Percentiles rank a stretch among this genome's conserved stretches.
These are phyloP conservation scores for Henricia sp. DNA, from an alignment of 53 echinoderm and acorn worm species.

Conservation along the genomic window DNA sequence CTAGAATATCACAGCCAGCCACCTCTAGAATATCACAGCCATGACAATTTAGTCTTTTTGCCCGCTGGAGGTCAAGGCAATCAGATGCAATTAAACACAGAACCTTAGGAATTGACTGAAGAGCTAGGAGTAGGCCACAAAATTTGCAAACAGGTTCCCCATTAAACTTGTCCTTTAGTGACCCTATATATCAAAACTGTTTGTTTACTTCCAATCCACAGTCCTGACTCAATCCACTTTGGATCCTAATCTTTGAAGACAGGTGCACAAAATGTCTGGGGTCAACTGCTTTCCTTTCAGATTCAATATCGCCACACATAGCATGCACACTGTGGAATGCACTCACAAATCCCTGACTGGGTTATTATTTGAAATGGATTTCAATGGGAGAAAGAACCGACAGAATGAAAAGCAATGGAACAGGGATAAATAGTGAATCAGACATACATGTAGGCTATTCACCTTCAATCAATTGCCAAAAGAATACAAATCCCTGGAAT, in stretches of 20 bases:
- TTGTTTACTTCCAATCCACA: constrained; percentile 31
- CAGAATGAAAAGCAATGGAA: too few species aligned
- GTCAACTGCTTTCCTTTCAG: constrained; percentile 24
- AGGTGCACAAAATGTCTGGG: constrained; percentile 41
- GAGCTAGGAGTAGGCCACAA: neutral
- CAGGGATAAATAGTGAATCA: too few species aligned
- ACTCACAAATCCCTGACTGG: too few species aligned
- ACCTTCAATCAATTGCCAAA: too few species aligned
- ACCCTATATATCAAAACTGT: neutral
- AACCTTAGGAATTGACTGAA: neutral
- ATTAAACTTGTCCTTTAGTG: constrained; percentile 21
- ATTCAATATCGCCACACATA: constrained; percentile 26
- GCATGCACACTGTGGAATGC: too few species aligned
- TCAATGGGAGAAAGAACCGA: too few species aligned
- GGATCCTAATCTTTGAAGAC: constrained; percentile 12
- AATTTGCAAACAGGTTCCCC: neutral
- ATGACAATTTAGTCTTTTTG: constrained; percentile 21
- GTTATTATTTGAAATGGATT: too few species aligned
- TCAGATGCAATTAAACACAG: constrained; percentile 6
- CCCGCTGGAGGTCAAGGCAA: constrained; percentile 7
- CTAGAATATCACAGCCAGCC: too few species aligned
- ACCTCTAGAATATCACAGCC: constrained; percentile 10
- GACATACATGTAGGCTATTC: too few species aligned
- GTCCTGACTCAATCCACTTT: constrained; percentile 23
- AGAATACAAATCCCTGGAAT: too few species aligned